Conservation (phyloP, 2,797 vertebrate species). For the Pseudocheirus occidentalis region DNA sequence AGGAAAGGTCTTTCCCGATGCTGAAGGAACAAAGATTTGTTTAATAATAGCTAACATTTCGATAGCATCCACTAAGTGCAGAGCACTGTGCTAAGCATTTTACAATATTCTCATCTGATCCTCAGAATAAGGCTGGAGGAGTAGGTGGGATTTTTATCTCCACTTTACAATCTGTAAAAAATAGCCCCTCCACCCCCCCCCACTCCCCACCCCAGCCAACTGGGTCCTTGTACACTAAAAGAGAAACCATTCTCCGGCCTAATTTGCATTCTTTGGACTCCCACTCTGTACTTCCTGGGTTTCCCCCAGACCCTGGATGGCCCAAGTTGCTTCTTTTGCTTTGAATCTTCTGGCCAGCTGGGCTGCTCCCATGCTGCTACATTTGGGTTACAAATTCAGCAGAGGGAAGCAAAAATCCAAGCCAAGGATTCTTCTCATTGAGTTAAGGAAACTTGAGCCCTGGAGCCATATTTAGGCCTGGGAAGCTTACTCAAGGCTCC, state of each 20-base stretch:
- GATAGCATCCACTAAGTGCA: not conserved
- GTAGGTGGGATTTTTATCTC: not conserved
- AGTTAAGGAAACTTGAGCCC: not conserved
- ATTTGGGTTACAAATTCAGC: not conserved
- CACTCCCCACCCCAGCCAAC: not conserved
- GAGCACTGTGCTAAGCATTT: not conserved
- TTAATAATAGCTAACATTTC: not conserved
- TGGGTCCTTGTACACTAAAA: not conserved
- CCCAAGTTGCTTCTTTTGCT: not conserved
- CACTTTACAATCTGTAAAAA: not conserved
- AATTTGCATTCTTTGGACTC: not conserved
- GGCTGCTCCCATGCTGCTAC: not conserved
- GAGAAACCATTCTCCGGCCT: not conserved
- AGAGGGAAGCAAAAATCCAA: constrained; percentile 37
- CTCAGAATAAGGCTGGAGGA: not conserved
- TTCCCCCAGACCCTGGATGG: not conserved
- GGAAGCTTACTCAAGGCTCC: not conserved
- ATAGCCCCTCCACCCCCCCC: no score
- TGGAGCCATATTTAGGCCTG: not conserved
- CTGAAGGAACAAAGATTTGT: not conserved
- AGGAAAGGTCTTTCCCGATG: not conserved
- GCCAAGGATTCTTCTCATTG: constrained; percentile 4
- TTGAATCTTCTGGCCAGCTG: not conserved
- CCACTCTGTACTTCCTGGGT: not conserved
- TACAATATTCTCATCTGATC: not conserved